These are phyloP conservation scores for Catostomus latipinnis DNA, from an alignment of 2,797 vertebrate genomes.

Conservation along the genomic window DNA sequence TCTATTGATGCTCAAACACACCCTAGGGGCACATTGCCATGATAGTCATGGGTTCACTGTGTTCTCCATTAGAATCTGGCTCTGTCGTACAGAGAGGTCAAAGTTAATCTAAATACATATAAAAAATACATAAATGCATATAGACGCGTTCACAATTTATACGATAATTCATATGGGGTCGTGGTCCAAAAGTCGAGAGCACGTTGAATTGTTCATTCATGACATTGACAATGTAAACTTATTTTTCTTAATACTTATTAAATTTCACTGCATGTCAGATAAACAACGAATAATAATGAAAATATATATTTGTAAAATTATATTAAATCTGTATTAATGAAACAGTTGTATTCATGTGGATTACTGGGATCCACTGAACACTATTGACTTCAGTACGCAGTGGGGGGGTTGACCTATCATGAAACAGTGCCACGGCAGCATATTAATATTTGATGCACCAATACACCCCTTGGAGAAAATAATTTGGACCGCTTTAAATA, in stretches of 20 bases:
- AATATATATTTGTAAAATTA: too few relatives aligned
- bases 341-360: conserved; percentile 4
- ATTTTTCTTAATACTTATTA: too few relatives aligned
- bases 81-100: conserved; percentile 30
- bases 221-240: too few relatives aligned
- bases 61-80: conserved; percentile 40
- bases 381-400: conserved; percentile 32
- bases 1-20: conserved; percentile 54
- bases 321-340: background rate
- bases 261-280: too few relatives aligned
- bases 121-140: background rate
- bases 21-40: conserved; percentile 51
- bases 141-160: background rate
- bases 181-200: too few relatives aligned
- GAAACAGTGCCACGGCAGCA: conserved; percentile 76
- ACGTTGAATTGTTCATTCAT: background rate
- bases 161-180: too few relatives aligned
- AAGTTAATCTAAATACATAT: conserved; percentile 38
- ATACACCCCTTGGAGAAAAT: conserved; percentile 73
- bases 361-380: background rate
- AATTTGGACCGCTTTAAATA: conserved; percentile 47
- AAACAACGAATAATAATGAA: too few relatives aligned
- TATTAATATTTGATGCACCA: conserved; percentile 79
- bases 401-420: conserved; percentile 68
- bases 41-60: conserved; percentile 46